phyloP scores from a whole-genome alignment of 2,113 vertebrate genomes.

The Pagrus major region DNA sequence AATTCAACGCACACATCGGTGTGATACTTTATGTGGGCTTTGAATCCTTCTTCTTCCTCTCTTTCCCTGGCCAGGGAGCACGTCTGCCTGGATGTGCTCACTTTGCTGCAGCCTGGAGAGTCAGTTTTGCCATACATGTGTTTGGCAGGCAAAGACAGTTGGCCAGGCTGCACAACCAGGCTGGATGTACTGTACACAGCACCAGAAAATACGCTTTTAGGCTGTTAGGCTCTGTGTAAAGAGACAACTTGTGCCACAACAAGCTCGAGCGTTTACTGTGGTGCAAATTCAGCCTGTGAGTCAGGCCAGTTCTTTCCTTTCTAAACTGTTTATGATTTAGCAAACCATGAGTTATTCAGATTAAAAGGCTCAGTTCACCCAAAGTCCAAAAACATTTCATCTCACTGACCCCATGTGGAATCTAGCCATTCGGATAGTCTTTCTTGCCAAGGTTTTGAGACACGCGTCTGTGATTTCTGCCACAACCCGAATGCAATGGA shows the following conservation, averaged over 20 bases:
- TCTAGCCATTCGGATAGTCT: neutral
- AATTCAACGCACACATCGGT: conserved; percentile 28
- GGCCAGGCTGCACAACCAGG: conserved; percentile 50
- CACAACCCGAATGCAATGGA: neutral
- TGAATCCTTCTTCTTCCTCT: conserved; percentile 24
- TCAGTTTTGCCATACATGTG: conserved; percentile 69
- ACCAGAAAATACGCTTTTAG: conserved; percentile 55
- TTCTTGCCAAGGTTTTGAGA: neutral
- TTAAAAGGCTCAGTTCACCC: conserved; percentile 5
- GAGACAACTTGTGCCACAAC: conserved; percentile 41
- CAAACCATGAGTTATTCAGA: conserved; percentile 3
- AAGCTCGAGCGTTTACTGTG: conserved; percentile 17
- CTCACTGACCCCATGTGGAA: neutral
- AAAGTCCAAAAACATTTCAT: conserved; percentile 3
- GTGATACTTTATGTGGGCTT: conserved; percentile 17
- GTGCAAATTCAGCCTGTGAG: conserved; percentile 20
- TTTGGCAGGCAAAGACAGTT: conserved; percentile 69
- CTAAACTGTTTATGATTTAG: conserved; percentile 6
- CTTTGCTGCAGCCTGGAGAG: conserved; percentile 47
- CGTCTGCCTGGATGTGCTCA: conserved; percentile 47
- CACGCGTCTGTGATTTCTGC: neutral
- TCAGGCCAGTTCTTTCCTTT: conserved; percentile 14
- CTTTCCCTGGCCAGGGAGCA: conserved; percentile 29
- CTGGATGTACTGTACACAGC: conserved; percentile 40
- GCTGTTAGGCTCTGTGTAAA: conserved; percentile 34